phyloP scores from a whole-genome alignment of 2,797 vertebrate species.

The Helarctos malayanus region DNA sequence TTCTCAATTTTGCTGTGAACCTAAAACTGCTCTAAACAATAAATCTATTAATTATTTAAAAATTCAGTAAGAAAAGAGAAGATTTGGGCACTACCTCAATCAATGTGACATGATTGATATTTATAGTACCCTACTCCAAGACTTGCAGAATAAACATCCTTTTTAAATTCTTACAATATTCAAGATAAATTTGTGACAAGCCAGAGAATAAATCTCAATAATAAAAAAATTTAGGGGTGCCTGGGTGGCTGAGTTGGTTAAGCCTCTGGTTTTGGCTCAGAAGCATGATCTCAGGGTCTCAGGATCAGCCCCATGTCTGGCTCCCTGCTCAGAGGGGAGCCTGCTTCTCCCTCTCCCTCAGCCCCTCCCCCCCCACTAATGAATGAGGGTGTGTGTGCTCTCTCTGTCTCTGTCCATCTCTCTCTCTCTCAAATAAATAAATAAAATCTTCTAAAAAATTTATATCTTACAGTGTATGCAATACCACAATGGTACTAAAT shows the following conservation, averaged over 20 bases:
- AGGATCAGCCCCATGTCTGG: not conserved
- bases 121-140: not conserved
- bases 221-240: not conserved
- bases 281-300: not conserved
- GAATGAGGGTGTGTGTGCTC: not conserved
- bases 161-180: not conserved
- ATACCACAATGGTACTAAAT: not conserved
- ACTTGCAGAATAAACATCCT: not conserved
- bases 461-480: not conserved
- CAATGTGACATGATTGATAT: not conserved
- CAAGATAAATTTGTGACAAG: not conserved
- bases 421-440: not conserved
- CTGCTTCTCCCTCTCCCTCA: not conserved
- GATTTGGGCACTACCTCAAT: not conserved
- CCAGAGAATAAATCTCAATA: not conserved
- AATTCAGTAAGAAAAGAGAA: not conserved
- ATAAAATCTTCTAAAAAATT: too few species aligned
- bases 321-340: not conserved
- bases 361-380: too few species aligned
- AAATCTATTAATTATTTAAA: not conserved
- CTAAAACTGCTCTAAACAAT: not conserved
- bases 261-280: not conserved
- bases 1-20: not conserved
- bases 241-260: not conserved
- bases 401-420: not conserved